Conservation (phyloP, 2,113 vertebrate species). For the Sterna hirundo region DNA sequence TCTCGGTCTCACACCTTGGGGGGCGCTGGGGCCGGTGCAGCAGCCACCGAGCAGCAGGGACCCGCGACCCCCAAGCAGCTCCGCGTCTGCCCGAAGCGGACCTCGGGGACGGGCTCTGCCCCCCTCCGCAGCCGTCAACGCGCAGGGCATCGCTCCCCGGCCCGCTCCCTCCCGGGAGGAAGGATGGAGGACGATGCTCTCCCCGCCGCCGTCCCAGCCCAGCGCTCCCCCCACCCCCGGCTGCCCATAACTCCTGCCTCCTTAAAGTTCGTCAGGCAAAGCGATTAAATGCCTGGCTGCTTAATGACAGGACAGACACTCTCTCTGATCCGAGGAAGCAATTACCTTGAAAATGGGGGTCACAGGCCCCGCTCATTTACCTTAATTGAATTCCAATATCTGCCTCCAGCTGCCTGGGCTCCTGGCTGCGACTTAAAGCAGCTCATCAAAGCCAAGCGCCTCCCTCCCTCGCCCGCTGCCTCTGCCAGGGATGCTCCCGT, state of each 20-base stretch:
- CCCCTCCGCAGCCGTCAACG: fast-evolving
- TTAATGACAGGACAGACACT: conserved; percentile 70
- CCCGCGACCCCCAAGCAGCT: fast-evolving
- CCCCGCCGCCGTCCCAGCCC: neutral
- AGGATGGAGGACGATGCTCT: neutral
- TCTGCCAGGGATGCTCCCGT: neutral
- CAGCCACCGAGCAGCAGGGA: neutral
- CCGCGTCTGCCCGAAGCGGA: fast-evolving
- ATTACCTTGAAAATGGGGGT: conserved; percentile 85
- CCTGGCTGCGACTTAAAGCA: conserved; percentile 60
- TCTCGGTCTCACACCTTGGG: fast-evolving
- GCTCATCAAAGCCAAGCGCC: conserved; percentile 62
- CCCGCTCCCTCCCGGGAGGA: neutral
- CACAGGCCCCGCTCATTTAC: conserved; percentile 80
- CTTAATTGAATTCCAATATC: conserved; percentile 88
- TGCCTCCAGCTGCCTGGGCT: conserved; percentile 77
- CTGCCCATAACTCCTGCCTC: neutral
- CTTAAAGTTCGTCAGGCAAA: conserved; percentile 34
- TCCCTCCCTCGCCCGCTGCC: neutral
- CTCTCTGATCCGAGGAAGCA: conserved; percentile 78
- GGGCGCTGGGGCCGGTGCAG: fast-evolving
- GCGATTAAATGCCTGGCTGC: conserved; percentile 65
- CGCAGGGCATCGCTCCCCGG: fast-evolving
- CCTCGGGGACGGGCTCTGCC: neutral
- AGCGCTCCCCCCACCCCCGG: neutral